A percentile compares a stretch with the other conserved stretches of the same genome.
Evolutionary conservation across 2,113 vertebrate species (phyloP).

Genomic region (Nycticebus coucang): DNA sequence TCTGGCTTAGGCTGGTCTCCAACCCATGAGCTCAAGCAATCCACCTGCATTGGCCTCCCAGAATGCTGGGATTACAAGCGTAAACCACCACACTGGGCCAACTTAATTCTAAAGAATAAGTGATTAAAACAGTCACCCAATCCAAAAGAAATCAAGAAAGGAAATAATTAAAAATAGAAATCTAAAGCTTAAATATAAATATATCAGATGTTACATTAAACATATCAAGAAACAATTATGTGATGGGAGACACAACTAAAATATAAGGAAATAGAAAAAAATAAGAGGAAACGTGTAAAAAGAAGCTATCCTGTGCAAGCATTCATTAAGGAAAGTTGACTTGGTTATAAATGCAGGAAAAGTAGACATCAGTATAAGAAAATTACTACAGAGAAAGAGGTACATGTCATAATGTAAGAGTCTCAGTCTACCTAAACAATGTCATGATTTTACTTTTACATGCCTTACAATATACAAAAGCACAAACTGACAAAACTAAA

Average conservation of each 20-base stretch:
- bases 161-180: neutral
- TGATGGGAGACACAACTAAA: no score
- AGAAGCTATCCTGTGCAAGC: neutral
- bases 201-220: neutral
- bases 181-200: neutral
- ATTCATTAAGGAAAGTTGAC: neutral
- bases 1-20: no score
- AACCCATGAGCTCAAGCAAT: no score
- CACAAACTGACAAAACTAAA: neutral
- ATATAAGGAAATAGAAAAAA: neutral
- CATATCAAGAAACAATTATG: no score
- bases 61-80: no score
- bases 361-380: neutral
- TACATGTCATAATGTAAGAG: neutral
- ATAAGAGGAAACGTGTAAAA: neutral
- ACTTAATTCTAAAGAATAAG: neutral
- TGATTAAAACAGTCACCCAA: neutral
- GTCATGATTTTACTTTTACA: neutral
- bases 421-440: neutral
- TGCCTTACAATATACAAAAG: neutral
- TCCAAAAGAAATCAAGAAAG: neutral
- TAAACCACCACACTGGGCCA: no score
- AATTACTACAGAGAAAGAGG: neutral
- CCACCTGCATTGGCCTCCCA: no score
- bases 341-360: neutral